A percentile compares a stretch with the other conserved stretches of the same genome.
These are phyloP conservation scores for Antitype chi DNA, from an alignment of 2,888 invertebrate genomes.

Conservation along the genomic window DNA sequence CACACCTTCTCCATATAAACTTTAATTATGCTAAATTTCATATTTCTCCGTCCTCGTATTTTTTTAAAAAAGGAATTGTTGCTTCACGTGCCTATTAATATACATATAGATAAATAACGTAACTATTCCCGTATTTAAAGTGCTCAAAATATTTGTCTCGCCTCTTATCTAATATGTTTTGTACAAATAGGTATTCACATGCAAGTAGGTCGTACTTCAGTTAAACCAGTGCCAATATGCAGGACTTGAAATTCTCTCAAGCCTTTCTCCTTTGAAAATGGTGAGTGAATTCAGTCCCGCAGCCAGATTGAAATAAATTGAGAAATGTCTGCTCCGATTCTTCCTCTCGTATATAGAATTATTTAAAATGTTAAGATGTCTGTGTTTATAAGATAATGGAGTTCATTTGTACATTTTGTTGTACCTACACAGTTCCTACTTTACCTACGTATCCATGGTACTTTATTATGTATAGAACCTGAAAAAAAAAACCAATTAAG, in stretches of 20 bases:
- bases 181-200: conserved; percentile 35
- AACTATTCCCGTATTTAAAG: background rate
- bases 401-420: conserved; percentile 2
- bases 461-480: background rate
- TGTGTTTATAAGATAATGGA: background rate
- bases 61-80: too few relatives aligned
- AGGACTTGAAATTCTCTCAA: conserved; percentile 45
- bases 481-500: background rate
- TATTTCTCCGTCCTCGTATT: too few relatives aligned
- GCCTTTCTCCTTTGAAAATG: conserved; percentile 55
- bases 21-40: too few relatives aligned
- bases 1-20: too few relatives aligned
- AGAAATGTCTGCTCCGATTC: conserved; percentile 54
- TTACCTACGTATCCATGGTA: background rate
- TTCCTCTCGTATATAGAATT: conserved; percentile 44
- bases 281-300: conserved; percentile 56
- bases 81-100: too few relatives aligned
- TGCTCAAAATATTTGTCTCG: background rate
- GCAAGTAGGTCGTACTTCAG: conserved; percentile 51
- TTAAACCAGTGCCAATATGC: conserved; percentile 59
- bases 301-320: conserved; percentile 62
- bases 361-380: conserved; percentile 42
- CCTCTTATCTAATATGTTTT: conserved; percentile 4
- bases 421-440: background rate
- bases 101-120: background rate